Percentiles rank a stretch among this genome's conserved stretches.
These are phyloP conservation scores for Aporophyla lueneburgensis DNA, from an alignment of 2,888 invertebrate genomes.

Conservation along the genomic window DNA sequence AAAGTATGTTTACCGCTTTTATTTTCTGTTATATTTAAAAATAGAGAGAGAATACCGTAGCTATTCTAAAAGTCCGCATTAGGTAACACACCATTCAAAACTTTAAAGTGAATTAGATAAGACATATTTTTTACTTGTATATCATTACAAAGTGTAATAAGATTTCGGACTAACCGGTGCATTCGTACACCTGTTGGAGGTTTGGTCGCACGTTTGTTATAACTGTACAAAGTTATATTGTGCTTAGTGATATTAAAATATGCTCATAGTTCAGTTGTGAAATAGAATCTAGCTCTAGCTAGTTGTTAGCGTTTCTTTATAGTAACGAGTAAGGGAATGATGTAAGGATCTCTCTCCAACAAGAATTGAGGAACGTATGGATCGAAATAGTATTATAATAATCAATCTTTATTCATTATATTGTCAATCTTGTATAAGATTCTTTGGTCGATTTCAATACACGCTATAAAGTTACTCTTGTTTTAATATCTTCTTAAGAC, in stretches of 20 bases:
- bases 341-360: constrained; percentile 73
- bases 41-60: constrained; percentile 79
- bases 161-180: constrained; percentile 81
- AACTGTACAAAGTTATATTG: constrained; percentile 79
- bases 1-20: constrained; percentile 67
- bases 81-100: constrained; percentile 82
- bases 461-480: constrained; percentile 61
- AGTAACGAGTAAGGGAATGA: constrained; percentile 71
- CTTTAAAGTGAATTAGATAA: constrained; percentile 80
- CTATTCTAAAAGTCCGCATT: constrained; percentile 76
- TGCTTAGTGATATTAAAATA: constrained; percentile 88
- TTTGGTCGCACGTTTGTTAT: constrained; percentile 77
- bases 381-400: constrained; percentile 56
- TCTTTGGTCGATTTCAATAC: constrained; percentile 53
- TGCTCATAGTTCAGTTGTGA: constrained; percentile 90
- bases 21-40: constrained; percentile 78
- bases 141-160: constrained; percentile 76
- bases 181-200: constrained; percentile 72
- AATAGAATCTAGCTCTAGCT: constrained; percentile 88
- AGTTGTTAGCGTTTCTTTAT: constrained; percentile 83
- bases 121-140: constrained; percentile 84
- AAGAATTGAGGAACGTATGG: constrained; percentile 38
- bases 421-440: constrained; percentile 48
- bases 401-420: constrained; percentile 42
- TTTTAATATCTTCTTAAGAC: constrained; percentile 61